phyloP scores from a whole-genome alignment of 2,797 vertebrate species.

The Gymnothorax reevesii region DNA sequence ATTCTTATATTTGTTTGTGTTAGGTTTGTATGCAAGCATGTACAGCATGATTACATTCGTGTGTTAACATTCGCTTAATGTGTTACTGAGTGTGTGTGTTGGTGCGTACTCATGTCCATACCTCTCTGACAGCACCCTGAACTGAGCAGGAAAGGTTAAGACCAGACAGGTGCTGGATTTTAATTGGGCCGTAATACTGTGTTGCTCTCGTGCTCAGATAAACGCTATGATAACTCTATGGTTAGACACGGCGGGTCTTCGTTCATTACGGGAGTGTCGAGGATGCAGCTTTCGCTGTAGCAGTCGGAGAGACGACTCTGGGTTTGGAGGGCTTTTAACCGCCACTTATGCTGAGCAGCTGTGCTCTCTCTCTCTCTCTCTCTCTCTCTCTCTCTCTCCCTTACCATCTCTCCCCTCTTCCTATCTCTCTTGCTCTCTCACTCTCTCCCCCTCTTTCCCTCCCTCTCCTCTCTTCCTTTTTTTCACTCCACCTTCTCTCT shows the following conservation, averaged over 20 bases:
- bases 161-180: not conserved
- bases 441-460: not conserved
- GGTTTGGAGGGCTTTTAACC: conserved; percentile 10
- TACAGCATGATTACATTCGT: too few species aligned
- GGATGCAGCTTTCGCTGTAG: not conserved
- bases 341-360: conserved; percentile 25
- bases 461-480: conserved; percentile 31
- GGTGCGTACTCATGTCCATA: not conserved
- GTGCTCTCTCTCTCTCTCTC: conserved; percentile 8
- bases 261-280: not conserved
- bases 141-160: not conserved
- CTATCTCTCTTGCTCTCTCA: not conserved
- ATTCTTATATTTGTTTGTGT: too few species aligned
- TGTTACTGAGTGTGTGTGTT: conserved; percentile 23
- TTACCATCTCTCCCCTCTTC: too few species aligned
- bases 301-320: not conserved
- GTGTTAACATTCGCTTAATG: too few species aligned
- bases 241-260: not conserved
- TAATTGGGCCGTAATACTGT: not conserved
- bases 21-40: too few species aligned
- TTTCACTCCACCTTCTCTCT: conserved; percentile 34
- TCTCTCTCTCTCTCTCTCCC: conserved; percentile 32
- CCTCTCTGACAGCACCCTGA: not conserved
- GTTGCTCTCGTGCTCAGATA: not conserved
- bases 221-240: not conserved